These are phyloP conservation scores for Prunella himalayana DNA, from an alignment of 2,113 vertebrate genomes.

Conservation along the genomic window DNA sequence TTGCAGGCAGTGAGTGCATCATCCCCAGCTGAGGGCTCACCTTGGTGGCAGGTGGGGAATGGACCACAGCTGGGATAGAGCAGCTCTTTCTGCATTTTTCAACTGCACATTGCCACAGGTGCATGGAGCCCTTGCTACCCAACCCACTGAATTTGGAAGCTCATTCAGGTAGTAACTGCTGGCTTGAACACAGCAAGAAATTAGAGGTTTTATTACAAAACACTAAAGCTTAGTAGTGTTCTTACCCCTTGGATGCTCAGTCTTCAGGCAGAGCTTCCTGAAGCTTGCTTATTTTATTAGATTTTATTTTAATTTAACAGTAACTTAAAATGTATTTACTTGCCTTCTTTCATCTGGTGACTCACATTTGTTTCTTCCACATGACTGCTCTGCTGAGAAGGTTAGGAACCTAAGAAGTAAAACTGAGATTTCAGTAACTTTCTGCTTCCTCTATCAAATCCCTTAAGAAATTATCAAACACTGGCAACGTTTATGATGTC, in stretches of 20 bases:
- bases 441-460: background rate
- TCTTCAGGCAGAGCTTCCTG: background rate
- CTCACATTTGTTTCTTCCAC: background rate
- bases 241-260: background rate
- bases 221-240: background rate
- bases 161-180: background rate
- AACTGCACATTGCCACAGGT: background rate
- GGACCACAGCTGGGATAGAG: fast-evolving
- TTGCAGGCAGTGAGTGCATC: background rate
- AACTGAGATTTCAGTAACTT: conserved; percentile 14
- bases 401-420: background rate
- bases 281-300: background rate
- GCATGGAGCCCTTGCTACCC: background rate
- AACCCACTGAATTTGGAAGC: background rate
- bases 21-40: background rate
- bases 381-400: background rate
- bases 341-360: background rate
- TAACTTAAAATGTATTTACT: background rate
- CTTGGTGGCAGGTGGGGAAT: background rate
- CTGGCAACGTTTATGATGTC: background rate
- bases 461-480: conserved; percentile 13
- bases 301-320: background rate
- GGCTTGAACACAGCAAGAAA: background rate
- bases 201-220: background rate
- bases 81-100: background rate